These are phyloP conservation scores for Paratrypauchen microcephalus DNA, from an alignment of 2,797 vertebrate species.

Conservation along the genomic window DNA sequence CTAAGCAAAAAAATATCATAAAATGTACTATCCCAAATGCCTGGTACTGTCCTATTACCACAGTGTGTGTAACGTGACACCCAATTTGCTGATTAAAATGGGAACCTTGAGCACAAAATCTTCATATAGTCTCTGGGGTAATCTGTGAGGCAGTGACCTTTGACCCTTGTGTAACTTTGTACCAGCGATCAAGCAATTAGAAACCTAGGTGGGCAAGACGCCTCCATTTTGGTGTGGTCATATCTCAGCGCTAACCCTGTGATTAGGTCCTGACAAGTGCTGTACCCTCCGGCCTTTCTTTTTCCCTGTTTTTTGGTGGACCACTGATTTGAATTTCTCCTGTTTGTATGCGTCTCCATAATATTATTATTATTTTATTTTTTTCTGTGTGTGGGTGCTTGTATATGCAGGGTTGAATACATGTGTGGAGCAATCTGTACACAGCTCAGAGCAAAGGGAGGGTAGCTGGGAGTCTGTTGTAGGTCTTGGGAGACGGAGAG, in stretches of 20 bases:
- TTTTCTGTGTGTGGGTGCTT: conserved; percentile 22
- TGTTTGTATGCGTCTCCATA: conserved; percentile 29
- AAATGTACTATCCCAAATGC: too few relatives aligned
- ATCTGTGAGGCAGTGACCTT: conserved; percentile 72
- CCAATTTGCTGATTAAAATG: conserved; percentile 37
- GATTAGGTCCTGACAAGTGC: conserved; percentile 54
- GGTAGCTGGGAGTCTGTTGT: conserved; percentile 79
- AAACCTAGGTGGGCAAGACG: conserved; percentile 67
- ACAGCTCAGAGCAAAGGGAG: conserved; percentile 64
- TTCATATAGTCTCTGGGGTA: conserved; percentile 57
- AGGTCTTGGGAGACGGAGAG: conserved; percentile 76
- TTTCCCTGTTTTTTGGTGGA: conserved; percentile 45
- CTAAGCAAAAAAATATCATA: too few relatives aligned
- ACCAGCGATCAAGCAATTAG: conserved; percentile 71
- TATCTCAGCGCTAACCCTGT: conserved; percentile 52
- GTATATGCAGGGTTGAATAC: conserved; percentile 20
- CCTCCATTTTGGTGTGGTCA: conserved; percentile 55
- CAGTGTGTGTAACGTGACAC: conserved; percentile 25
- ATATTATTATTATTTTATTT: neutral
- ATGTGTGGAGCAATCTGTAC: conserved; percentile 38
- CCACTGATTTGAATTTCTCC: conserved; percentile 46
- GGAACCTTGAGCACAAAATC: conserved; percentile 50
- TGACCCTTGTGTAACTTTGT: conserved; percentile 57
- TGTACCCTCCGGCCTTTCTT: conserved; percentile 61
- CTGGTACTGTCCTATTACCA: conserved; percentile 5